Evolutionary conservation across 1,140 invertebrate species (phyloP).

Genomic region (Drosophila mauritiana): DNA sequence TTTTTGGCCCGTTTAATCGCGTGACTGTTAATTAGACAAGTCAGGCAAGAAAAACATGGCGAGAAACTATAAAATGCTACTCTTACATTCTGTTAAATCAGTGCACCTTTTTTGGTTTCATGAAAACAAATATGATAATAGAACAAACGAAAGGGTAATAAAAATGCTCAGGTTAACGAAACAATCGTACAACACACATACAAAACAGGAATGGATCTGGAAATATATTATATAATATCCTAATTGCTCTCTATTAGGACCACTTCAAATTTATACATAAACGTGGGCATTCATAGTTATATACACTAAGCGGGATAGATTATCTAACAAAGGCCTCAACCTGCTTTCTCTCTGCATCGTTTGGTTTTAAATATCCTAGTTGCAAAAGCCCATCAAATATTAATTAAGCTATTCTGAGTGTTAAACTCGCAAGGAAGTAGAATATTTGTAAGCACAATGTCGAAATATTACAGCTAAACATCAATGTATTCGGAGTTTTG

Average conservation of each 20-base stretch:
- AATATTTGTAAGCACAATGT: conserved; percentile 1
- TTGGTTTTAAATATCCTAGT: background rate
- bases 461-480: conserved; percentile 41
- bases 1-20: conserved; percentile 80
- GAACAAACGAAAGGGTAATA: conserved; percentile 38
- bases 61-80: conserved; percentile 84
- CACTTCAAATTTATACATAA: conserved; percentile 13
- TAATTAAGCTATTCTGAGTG: too few species aligned
- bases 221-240: conserved; percentile 11
- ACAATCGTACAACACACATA: conserved; percentile 49
- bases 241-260: conserved; percentile 25
- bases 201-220: conserved; percentile 23
- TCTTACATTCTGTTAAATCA: conserved; percentile 84
- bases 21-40: conserved; percentile 72
- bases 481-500: conserved; percentile 30
- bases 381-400: background rate
- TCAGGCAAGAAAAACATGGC: conserved; percentile 83
- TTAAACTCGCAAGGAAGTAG: background rate
- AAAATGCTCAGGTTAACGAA: conserved; percentile 29
- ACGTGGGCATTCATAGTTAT: conserved; percentile 4
- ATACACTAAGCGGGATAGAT: background rate
- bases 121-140: conserved; percentile 54
- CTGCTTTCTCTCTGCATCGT: conserved; percentile 1
- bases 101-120: conserved; percentile 81
- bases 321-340: background rate